phyloP scores from a whole-genome alignment of 2,888 invertebrate species.

The Eupithecia tripunctaria region DNA sequence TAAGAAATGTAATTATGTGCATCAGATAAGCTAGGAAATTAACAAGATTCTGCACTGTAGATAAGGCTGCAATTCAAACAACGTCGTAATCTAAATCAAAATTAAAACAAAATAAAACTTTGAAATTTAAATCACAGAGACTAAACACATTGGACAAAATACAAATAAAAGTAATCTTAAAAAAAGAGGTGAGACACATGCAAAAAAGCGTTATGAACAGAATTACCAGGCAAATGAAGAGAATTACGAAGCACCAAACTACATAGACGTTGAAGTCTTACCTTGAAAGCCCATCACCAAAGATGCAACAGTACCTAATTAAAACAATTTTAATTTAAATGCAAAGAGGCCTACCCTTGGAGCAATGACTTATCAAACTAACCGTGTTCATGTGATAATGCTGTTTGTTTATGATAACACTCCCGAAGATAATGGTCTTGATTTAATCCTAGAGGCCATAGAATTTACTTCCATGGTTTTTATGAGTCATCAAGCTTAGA shows the following conservation, averaged over 20 bases:
- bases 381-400: constrained; percentile 54
- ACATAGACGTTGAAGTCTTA: constrained; percentile 61
- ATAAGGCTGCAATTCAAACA: constrained; percentile 25
- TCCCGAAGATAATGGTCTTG: constrained; percentile 55
- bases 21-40: constrained; percentile 9
- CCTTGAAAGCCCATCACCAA: constrained; percentile 79
- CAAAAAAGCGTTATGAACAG: constrained; percentile 37
- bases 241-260: constrained; percentile 63
- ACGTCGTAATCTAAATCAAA: neutral
- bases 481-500: constrained; percentile 15
- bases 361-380: constrained; percentile 54
- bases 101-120: constrained; percentile 26
- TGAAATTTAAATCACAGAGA: constrained; percentile 29
- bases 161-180: constrained; percentile 35
- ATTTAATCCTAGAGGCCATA: constrained; percentile 45
- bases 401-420: constrained; percentile 63
- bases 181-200: constrained; percentile 33
- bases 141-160: constrained; percentile 24
- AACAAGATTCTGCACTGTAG: constrained; percentile 12
- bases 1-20: constrained; percentile 19
- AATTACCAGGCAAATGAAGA: constrained; percentile 66
- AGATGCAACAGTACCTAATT: constrained; percentile 63
- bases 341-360: constrained; percentile 50
- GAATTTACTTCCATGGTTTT: constrained; percentile 23
- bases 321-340: constrained; percentile 49